These are phyloP conservation scores for Uloborus plumipes DNA, from an alignment of 2,888 invertebrate species.

Conservation along the genomic window DNA sequence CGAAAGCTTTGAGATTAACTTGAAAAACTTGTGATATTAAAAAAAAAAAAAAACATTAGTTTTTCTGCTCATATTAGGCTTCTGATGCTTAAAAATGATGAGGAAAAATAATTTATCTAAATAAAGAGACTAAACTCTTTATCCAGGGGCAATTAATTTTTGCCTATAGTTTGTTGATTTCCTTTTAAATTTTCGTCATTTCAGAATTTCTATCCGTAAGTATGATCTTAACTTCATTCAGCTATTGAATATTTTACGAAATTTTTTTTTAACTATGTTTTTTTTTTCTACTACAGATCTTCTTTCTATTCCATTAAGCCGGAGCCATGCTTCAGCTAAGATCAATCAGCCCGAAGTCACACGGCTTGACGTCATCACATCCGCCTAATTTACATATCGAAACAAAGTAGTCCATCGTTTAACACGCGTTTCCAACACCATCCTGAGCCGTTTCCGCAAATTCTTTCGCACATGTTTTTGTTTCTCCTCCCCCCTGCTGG, in stretches of 20 bases:
- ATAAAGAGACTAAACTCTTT: too few species aligned
- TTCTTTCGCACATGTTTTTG: conserved; percentile 44
- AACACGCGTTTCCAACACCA: conserved; percentile 17
- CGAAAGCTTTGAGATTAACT: too few species aligned
- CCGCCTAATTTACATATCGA: conserved; percentile 49
- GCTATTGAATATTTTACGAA: too few species aligned
- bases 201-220: background rate
- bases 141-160: too few species aligned
- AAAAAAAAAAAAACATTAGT: too few species aligned
- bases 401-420: conserved; percentile 10
- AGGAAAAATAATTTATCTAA: too few species aligned
- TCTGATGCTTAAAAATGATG: too few species aligned
- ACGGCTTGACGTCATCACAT: conserved; percentile 32
- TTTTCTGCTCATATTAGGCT: too few species aligned
- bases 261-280: too few species aligned
- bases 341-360: conserved; percentile 8
- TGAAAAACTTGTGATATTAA: too few species aligned
- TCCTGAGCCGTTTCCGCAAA: conserved; percentile 52
- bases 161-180: background rate
- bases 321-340: conserved; percentile 41
- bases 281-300: too few species aligned
- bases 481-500: background rate
- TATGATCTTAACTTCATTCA: background rate
- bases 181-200: background rate
- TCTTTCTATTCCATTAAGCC: background rate